Evolutionary conservation across 37 sponge, comb jelly and placozoan genomes (phyloP).

Genomic region (Cliona cf. orientalis): DNA sequence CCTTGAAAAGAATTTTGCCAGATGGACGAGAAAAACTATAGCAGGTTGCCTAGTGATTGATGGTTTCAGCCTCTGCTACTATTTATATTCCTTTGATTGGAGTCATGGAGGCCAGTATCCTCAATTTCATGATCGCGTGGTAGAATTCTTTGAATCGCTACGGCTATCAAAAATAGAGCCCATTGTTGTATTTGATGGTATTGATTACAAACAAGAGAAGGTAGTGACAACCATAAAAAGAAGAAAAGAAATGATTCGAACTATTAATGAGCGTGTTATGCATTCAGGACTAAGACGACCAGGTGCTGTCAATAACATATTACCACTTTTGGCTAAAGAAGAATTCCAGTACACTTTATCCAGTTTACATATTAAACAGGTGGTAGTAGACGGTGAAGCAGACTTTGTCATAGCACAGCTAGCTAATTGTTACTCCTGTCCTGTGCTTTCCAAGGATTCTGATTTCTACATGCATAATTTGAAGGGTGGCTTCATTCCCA

Average conservation of each 20-base stretch:
- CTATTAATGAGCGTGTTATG: too few relatives aligned
- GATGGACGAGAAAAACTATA: constrained; percentile 28
- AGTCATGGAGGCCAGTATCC: constrained; percentile 77
- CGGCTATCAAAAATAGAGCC: constrained; percentile 27
- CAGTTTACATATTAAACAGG: constrained; percentile 28
- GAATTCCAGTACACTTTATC: constrained; percentile 38
- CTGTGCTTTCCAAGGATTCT: constrained; percentile 71
- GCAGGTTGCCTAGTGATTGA: constrained; percentile 59
- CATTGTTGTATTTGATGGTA: constrained; percentile 81
- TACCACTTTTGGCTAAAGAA: constrained; percentile 32
- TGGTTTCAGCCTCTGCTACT: constrained; percentile 61
- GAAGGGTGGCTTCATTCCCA: constrained; percentile 65
- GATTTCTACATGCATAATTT: constrained; percentile 84
- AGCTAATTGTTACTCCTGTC: constrained; percentile 64
- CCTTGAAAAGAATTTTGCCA: constrained; percentile 23
- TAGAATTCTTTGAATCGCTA: constrained; percentile 45
- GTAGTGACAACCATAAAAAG: constrained; percentile 9
- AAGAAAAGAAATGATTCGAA: too few relatives aligned
- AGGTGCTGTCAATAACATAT: too few relatives aligned
- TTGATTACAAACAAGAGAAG: constrained; percentile 67
- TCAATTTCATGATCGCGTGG: constrained; percentile 14
- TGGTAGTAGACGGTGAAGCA: constrained; percentile 79
- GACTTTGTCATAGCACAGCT: constrained; percentile 54
- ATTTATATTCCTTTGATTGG: constrained; percentile 30
- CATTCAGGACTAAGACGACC: too few relatives aligned